Evolutionary conservation across 2,888 invertebrate genomes (phyloP), one percentile per base, ranked within the genome.

Genomic region (Lasioglossum marginatum): DNA sequence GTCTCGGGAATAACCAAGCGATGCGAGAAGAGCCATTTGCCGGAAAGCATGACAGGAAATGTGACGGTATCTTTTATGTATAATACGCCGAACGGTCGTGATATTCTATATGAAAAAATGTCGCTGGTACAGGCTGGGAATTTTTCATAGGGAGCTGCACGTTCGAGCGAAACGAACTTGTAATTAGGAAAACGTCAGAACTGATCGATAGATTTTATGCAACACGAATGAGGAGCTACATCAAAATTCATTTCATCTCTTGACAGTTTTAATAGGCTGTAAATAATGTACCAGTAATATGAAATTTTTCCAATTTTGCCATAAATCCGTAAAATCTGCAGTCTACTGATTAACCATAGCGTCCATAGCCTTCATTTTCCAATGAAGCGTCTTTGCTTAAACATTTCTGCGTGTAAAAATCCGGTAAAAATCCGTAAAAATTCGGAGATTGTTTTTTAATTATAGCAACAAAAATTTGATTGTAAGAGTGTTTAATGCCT

Each of bases 71-170:
- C 19, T 34, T 66, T 66, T 66, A 66, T 66, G 66, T 66, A 66
- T 66, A 34, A 19, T 34, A 19, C 4, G 23, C 19, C 23, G 66
- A 66, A 23, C 8, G 66, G 34, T 66, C 66, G 34, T 66, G 31
- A 66, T 34, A 34, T 66, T 66, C 66, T 66, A 31, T 60, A 70
- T 31, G 63, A 63, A 63, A 63, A 63, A 31, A 63, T 63, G 63
- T 63, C 31, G 63, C 63, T 6, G 63, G 31, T 31, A 31, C 31
- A 31, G 16, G 0, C 63, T n/a, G 16, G 31, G 31, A 31, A 31
- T 63, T 63, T 31, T 63, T 31, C 31, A 31, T 31, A 6, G 63
- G 6, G 2, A 31, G 27, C 60, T 16, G 27, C 60, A 5, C 60
- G 27, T 27, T 27, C 60, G 14, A 27, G 4, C 27, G 27, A 14